These are phyloP conservation scores for Eurosta solidaginis DNA, from an alignment of 1,140 invertebrate species.

Conservation along the genomic window DNA sequence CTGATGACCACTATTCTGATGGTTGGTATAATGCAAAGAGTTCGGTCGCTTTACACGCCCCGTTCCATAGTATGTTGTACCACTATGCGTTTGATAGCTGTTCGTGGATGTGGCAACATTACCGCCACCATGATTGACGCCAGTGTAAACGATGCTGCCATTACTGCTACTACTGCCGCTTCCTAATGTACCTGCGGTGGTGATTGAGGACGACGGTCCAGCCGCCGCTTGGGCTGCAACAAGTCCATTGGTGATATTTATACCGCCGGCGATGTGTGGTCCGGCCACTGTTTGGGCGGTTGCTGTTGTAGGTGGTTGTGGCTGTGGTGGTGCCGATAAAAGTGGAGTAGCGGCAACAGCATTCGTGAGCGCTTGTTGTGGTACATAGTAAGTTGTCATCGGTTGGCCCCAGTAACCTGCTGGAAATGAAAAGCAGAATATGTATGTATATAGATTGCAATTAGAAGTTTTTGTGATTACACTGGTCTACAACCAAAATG, in stretches of 20 bases:
- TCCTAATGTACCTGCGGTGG: conserved; percentile 38
- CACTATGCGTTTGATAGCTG: conserved; percentile 32
- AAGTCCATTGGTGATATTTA: conserved; percentile 32
- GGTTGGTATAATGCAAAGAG: conserved; percentile 38
- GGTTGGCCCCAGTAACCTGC: conserved; percentile 45
- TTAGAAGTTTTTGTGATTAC: background rate
- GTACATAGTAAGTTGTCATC: conserved; percentile 58
- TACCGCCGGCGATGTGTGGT: conserved; percentile 33
- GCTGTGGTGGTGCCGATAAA: conserved; percentile 35
- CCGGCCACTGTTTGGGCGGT: conserved; percentile 11
- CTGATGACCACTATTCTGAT: conserved; percentile 35
- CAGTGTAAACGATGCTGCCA: conserved; percentile 32
- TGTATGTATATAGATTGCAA: background rate
- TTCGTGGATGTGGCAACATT: background rate
- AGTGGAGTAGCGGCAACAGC: conserved; percentile 38
- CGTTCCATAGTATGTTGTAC: conserved; percentile 37
- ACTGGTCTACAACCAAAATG: no score
- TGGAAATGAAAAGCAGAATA: background rate
- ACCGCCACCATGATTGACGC: background rate
- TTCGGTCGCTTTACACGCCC: conserved; percentile 49
- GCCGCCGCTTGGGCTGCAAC: conserved; percentile 41
- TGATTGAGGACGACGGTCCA: conserved; percentile 44
- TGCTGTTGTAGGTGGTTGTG: conserved; percentile 28
- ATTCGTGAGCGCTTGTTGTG: conserved; percentile 36
- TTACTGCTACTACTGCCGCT: conserved; percentile 32